phyloP scores from a whole-genome alignment of 1,140 invertebrate species.

The Trachymyrmex cornetzi region DNA sequence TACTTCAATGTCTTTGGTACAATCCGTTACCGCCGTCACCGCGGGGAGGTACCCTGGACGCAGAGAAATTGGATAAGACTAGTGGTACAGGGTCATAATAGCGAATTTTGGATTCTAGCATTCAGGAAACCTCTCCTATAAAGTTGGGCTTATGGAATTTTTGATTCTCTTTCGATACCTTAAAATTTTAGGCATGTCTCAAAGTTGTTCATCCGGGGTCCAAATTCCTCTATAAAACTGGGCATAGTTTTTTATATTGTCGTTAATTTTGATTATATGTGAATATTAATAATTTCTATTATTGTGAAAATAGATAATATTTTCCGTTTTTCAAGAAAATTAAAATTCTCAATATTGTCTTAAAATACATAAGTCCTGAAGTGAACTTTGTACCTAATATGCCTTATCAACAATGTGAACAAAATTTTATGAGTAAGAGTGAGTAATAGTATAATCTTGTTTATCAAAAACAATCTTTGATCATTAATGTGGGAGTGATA shows the following conservation, averaged over 20 bases:
- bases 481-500: constrained; percentile 12
- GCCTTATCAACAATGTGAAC: constrained; percentile 8
- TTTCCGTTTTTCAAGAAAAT: not conserved
- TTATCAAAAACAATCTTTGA: constrained; percentile 43
- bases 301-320: not conserved
- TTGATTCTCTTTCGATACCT: no score
- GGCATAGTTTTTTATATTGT: not conserved
- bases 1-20: no score
- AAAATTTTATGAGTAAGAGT: constrained; percentile 17
- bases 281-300: not conserved
- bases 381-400: constrained; percentile 19
- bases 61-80: no score
- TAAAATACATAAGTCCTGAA: not conserved
- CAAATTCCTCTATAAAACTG: no score
- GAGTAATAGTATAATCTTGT: constrained; percentile 28
- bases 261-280: not conserved
- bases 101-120: no score
- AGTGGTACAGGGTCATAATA: no score
- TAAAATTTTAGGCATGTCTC: no score
- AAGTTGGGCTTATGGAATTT: no score
- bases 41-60: no score
- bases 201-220: no score
- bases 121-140: no score
- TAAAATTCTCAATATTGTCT: not conserved
- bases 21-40: no score